Base-by-base conservation (phyloP, 1,140 invertebrate species). In the Micrasema longulum region DNA sequence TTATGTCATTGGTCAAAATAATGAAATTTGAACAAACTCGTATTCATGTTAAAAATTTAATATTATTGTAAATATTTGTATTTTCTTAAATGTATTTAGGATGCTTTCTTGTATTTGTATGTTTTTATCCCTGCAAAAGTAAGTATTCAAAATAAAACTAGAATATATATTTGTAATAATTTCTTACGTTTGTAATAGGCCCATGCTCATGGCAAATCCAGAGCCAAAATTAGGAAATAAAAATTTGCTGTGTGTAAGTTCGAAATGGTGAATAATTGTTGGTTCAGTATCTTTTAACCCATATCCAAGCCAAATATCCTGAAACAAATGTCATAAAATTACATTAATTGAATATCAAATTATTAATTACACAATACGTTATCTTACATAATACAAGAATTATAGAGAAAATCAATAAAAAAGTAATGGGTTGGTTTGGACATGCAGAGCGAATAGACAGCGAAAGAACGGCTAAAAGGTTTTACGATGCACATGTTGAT, bases 181-280 rank as follows among this genome's bases (percentile, higher is more conserved):
- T 41, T 11, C 65, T 83, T 85, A 95, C 93, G 84, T 91, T 66
- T 87, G 83, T 22, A 95, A 79, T 20, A 95, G 79, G 48, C 84
- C 77, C 52, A 84, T 81, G 66, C 89, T 91, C 75, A 97, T 87
- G n/a, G 89, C 88, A 80, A 96, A 89, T 4, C 95, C 95, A 41
- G 93, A 90, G 18, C 89, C 89, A 72, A 93, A 83, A 80, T 95
- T 90, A 6, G 95, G 95, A 85, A 94, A 96, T 60, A 89, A 87
- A 77, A 96, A 93, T 22, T 91, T 86, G 14, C 41, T 22, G 7
- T 52, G 16, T 69, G 85, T 82, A 79, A 88, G 88, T 1, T 88
- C 89, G 87, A 94, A 97, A 80, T 97, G 95, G 83, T 97, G 95
- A 71, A 96, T 95, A 52, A 97, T 96, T 2, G 92, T 94, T 0